Base-by-base conservation (phyloP, 2,888 invertebrate species). In the Stictocephala bisonia region DNA sequence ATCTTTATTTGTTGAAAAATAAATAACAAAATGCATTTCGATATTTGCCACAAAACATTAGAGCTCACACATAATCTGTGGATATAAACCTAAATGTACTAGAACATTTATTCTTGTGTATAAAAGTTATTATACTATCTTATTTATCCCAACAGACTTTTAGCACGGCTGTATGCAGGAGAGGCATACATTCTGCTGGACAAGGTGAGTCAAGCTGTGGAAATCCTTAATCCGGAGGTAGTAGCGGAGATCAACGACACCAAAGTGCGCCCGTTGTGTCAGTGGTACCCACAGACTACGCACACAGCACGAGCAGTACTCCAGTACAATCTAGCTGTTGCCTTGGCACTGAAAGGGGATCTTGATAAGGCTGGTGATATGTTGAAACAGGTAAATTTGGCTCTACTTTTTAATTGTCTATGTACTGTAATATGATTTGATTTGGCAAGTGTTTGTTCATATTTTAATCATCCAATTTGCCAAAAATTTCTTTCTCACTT, bases 141-240 rank as follows among this genome's bases (percentile, higher is more conserved):
- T 3, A 20, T 20, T 71, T 67, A 72, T 78, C 24, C 78, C 81
- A 80, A 20, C 77, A 92, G 93, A 83, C 88, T 94, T 79, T 86
- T 97, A 80, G 96, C 91, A 0, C 93, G 95, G 83, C 88, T 97
- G 80, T 97, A 97, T 83, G 92, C 93, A 66, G 95, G 95, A 0
- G 96, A 97, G 85, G 92, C 95, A 26, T 85, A 95, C 11, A 90
- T 96, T 68, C 89, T 92, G 79, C 85, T 94, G 82, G 94, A 96
- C 82, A 89, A 90, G 84, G 90, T 95, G 77, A 86, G 89, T 0
- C 95, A 96, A 83, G 96, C 96, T 0, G 87, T 95, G 11, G 90
- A 93, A 72, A 91, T 94, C 84, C 86, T 97, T 64, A 93, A 95
- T 80, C 92, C 91, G 1, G 90, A 91, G 64, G 89, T 90, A 83